Percentiles rank a stretch among this genome's conserved stretches.
Evolutionary conservation across 2,113 vertebrate genomes (phyloP).

Genomic region (Sander lucioperca): DNA sequence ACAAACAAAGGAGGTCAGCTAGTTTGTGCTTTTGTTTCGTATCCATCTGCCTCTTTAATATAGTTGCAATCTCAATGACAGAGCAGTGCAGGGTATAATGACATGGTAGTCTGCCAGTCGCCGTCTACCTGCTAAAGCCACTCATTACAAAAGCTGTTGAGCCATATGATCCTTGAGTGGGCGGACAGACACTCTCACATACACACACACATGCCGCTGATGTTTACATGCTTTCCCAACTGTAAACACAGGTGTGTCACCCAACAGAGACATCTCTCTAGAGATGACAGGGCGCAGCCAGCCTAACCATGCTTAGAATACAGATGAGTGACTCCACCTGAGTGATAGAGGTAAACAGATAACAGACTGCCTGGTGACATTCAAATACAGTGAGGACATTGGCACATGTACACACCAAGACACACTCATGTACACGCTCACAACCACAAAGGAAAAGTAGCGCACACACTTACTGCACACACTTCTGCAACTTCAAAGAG

Average conservation of each 20-base stretch:
- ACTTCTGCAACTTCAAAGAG: constrained; percentile 54
- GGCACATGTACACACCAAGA: constrained; percentile 13
- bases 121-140: constrained; percentile 71
- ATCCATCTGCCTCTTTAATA: constrained; percentile 60
- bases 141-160: constrained; percentile 70
- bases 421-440: not conserved
- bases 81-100: constrained; percentile 66
- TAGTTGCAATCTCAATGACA: constrained; percentile 65
- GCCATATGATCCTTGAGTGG: constrained; percentile 57
- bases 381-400: constrained; percentile 33
- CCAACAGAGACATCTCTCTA: constrained; percentile 40
- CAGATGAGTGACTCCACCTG: constrained; percentile 39
- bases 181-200: constrained; percentile 28
- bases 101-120: constrained; percentile 61
- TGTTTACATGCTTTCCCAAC: constrained; percentile 60
- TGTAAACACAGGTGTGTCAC: constrained; percentile 79
- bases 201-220: constrained; percentile 25
- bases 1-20: constrained; percentile 48
- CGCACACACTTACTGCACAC: not conserved
- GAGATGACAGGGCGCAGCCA: constrained; percentile 34
- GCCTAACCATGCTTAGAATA: constrained; percentile 36
- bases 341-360: constrained; percentile 49
- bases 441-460: constrained; percentile 9
- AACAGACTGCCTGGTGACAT: constrained; percentile 58
- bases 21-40: constrained; percentile 40